Conservation (phyloP, 2,113 vertebrate genomes). For the Steatornis caripensis region DNA sequence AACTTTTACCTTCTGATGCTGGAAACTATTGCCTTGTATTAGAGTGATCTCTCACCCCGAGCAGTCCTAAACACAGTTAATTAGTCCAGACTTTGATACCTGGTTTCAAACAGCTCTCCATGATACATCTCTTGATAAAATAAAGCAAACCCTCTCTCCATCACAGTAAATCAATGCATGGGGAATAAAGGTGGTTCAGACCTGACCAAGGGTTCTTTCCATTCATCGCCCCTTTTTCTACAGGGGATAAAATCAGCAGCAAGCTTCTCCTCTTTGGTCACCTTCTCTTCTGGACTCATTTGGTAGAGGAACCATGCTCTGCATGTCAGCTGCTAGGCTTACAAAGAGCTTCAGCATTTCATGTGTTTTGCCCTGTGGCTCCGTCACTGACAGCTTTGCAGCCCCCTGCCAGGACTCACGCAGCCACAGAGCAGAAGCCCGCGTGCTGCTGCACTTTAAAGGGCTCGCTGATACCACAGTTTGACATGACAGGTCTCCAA, state of each 20-base stretch:
- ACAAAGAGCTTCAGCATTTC: not conserved
- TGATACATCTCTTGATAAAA: not conserved
- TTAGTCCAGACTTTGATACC: not conserved
- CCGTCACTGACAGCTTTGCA: not conserved
- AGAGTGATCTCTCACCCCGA: not conserved
- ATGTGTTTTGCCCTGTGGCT: not conserved
- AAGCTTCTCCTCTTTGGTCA: not conserved
- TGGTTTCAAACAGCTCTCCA: not conserved
- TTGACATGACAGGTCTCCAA: fast-evolving
- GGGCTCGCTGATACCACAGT: too few relatives aligned
- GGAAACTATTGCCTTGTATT: not conserved
- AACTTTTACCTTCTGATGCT: not conserved
- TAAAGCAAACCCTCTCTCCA: not conserved
- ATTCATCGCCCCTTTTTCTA: not conserved
- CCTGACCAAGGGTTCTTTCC: not conserved
- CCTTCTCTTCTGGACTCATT: not conserved
- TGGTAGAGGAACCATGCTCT: not conserved
- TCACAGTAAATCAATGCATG: not conserved
- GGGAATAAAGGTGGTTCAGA: not conserved
- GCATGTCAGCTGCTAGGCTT: not conserved
- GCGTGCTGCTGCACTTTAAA: not conserved
- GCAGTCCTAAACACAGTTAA: not conserved
- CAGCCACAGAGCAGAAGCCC: not conserved
- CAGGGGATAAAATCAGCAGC: not conserved
- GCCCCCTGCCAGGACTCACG: not conserved